phyloP scores from a whole-genome alignment of 2,888 invertebrate genomes.

The Phlogophora meticulosa region DNA sequence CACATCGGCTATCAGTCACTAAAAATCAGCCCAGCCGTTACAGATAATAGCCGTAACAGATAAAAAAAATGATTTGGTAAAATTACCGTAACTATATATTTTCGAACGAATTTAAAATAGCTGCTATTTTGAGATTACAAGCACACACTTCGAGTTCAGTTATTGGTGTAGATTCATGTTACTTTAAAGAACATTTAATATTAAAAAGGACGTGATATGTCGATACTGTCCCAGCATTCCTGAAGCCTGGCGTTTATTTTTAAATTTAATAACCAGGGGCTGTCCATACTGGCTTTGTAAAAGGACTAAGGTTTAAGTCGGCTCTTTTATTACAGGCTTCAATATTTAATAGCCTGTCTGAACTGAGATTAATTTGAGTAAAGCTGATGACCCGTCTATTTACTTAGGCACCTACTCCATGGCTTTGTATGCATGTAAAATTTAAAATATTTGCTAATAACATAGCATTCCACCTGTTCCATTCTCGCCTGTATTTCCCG shows the following conservation, averaged over 20 bases:
- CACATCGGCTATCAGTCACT: too few relatives aligned
- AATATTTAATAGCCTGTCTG: slow-evolving; percentile 7
- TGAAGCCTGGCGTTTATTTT: slow-evolving; percentile 19
- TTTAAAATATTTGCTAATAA: slow-evolving; percentile 2
- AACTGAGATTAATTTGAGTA: slow-evolving; percentile 7
- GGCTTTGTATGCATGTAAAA: not conserved
- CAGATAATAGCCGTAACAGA: too few relatives aligned
- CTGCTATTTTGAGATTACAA: too few relatives aligned
- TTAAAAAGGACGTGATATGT: not conserved
- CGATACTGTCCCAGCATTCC: slow-evolving; percentile 10
- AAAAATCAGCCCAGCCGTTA: too few relatives aligned
- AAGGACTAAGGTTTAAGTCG: slow-evolving; percentile 1
- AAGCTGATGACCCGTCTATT: not conserved
- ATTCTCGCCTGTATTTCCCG: too few relatives aligned
- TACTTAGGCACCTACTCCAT: not conserved
- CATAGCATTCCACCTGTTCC: too few relatives aligned
- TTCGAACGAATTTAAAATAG: too few relatives aligned
- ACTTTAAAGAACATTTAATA: too few relatives aligned
- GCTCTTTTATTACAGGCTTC: not conserved
- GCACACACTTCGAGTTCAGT: too few relatives aligned
- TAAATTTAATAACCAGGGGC: slow-evolving; percentile 15
- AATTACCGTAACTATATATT: too few relatives aligned
- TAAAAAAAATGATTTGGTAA: too few relatives aligned
- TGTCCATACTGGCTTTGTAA: not conserved
- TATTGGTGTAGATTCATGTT: too few relatives aligned